Percentiles rank a stretch among this genome's conserved stretches.
Evolutionary conservation across 2,888 invertebrate genomes (phyloP).

Genomic region (Elysia crispata): DNA sequence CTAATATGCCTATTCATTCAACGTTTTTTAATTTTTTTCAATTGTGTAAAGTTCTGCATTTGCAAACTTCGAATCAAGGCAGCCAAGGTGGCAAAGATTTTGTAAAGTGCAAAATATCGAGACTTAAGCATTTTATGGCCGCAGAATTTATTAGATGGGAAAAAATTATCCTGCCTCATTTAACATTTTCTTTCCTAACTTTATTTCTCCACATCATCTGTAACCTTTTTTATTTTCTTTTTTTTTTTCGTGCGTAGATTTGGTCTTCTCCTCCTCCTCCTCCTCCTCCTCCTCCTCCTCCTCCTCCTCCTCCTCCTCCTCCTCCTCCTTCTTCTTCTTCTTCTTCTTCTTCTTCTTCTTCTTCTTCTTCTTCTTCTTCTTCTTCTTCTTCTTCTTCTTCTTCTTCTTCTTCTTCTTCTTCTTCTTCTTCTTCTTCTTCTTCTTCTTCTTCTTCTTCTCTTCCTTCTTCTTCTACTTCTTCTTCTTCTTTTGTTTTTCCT

Average conservation of each 20-base stretch:
- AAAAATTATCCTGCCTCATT: background rate
- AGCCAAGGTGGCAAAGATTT: too few species aligned
- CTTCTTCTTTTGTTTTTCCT: too few species aligned
- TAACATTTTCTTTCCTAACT: background rate
- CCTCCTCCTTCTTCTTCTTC: background rate
- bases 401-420: background rate
- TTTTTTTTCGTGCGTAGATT: background rate
- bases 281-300: constrained; percentile 28
- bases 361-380: background rate
- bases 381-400: background rate
- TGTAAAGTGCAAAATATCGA: too few species aligned
- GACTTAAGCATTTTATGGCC: too few species aligned
- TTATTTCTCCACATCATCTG: background rate
- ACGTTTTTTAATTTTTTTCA: too few species aligned
- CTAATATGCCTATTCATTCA: too few species aligned
- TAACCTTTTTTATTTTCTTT: constrained; percentile 1
- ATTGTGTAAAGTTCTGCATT: too few species aligned
- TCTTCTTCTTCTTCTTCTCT: constrained; percentile 4
- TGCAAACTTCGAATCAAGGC: too few species aligned
- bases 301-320: constrained; percentile 23
- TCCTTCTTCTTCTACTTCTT: background rate
- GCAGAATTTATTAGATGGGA: too few species aligned
- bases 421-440: background rate
- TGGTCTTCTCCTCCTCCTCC: background rate
- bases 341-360: constrained; percentile 2